These are phyloP conservation scores for Sanderia malayensis DNA, from an alignment of 30 jellyfish, hydroid and myxozoan genomes.

Conservation along the genomic window DNA sequence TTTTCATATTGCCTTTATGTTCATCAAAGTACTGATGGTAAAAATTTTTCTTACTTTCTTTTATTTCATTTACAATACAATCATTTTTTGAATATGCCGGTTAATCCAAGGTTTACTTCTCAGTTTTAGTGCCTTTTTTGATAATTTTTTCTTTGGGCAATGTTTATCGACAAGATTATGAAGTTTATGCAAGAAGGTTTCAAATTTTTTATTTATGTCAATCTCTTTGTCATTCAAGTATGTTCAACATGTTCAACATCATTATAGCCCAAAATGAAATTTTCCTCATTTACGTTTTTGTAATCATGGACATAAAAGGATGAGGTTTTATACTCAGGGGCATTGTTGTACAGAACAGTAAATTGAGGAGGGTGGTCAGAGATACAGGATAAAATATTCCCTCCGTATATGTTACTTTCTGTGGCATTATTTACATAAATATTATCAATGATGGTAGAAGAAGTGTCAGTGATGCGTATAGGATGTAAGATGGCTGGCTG, in stretches of 20 bases:
- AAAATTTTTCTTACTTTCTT: too few species aligned
- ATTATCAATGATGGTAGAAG: conserved; percentile 35
- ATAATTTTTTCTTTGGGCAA: conserved; percentile 12
- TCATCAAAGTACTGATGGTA: too few species aligned
- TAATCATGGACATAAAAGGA: conserved; percentile 28
- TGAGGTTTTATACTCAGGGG: conserved; percentile 12
- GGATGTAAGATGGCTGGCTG: conserved; percentile 26
- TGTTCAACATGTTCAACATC: neutral
- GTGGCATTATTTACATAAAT: too few species aligned
- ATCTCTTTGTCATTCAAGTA: conserved; percentile 6
- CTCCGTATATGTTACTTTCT: neutral
- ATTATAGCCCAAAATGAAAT: conserved; percentile 9
- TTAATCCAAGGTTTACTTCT: neutral
- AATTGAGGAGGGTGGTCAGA: conserved; percentile 25
- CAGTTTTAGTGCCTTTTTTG: neutral
- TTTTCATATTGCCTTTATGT: neutral
- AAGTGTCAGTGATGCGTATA: conserved; percentile 2
- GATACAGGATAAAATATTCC: neutral
- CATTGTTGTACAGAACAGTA: conserved; percentile 7
- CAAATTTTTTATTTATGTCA: conserved; percentile 8
- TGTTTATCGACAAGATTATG: conserved; percentile 7
- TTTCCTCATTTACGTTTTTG: conserved; percentile 6
- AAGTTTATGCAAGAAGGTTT: neutral
- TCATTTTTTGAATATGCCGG: neutral
- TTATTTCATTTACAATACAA: neutral